Base-by-base conservation (phyloP, 1,140 invertebrate species). In the Euschistus heros region DNA sequence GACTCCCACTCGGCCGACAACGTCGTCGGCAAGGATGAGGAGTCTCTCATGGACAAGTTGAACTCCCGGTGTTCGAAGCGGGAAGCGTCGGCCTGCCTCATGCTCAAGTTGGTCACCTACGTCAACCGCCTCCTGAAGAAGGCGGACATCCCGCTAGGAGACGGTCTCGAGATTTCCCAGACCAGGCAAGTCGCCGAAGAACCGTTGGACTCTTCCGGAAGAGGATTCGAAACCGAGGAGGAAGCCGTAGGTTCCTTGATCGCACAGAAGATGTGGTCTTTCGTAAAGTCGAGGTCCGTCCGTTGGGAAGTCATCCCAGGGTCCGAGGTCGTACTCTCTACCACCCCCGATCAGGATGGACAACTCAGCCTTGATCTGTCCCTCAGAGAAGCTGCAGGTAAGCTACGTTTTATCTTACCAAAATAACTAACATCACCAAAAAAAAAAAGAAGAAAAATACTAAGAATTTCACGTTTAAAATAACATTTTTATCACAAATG, bases 61-160 rank as follows among this genome's bases (percentile, higher is more conserved):
- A 89, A 87, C 69, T 76, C 77, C 47, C 88, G 88, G 76, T 91
- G 88, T 71, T 80, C 82, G 1, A 82, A 87, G 62, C 80, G 84
- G 52, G 87, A 90, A 68, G 81, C 86, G 14, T 86, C 84, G 30
- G 85, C 87, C 18, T 91, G 88, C 71, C 83, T 88, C 67, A 88
- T 89, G 79, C 76, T 88, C 4, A 89, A 90, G 74, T 73, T 89
- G 65, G 84, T 89, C 4, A 85, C 84, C 1, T 89, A 90, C 71
- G 87, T 89, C 77, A 89, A 91, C 75, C 80, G 84, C 60, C 80
- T 91, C 70, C 76, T 90, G 72, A 87, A 89, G 73, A 91, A 89
- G 66, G 84, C 86, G 0, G 82, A 84, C 55, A 80, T 90, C 68
- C 85, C 88, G 70, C 72, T 88, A 5, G 82, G 83, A 26, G 87